Base-by-base conservation (phyloP, 2,888 invertebrate genomes). In the Synergus umbraculus region DNA sequence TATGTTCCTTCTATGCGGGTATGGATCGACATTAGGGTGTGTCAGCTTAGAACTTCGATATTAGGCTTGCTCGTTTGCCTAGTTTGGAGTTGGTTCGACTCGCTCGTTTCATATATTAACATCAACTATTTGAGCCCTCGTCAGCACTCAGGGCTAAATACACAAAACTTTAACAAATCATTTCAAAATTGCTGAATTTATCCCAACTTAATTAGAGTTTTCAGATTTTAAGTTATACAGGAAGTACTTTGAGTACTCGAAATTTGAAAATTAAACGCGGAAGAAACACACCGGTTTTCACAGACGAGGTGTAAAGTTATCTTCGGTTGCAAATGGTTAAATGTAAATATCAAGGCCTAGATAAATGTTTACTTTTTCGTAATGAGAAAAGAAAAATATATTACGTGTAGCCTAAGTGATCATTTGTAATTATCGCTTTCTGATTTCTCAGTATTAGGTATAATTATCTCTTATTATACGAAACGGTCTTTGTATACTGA, bases 11-110 rank as follows among this genome's bases (percentile, higher is more conserved):
- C 49, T 29, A 37, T 73, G n/a, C 49, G 22, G 37, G 9, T 15
- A 46, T 73, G 29, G 73, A 73, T 54, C 73, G 54, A 73, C 49
- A 73, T 73, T 54, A 46, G 49, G 73, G 73, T 54, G 69, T 69
- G 69, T 69, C 69, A 69, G 41, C 65, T 65, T 43, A 49, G 49
- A 69, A 29, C 37, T 69, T 69, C 15, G 29, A 69, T 22, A 49
- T 69, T 49, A 49, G 69, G 15, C 15, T 15, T 29, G 46, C 15
- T 69, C 7, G 46, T 22, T 29, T 49, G 29, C 12, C 22, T 10
- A 49, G n/a, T 49, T 69, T 15, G 49, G 13, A 49, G 22, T 54
- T 73, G n/a, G 8, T 22, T 73, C 49, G 37, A 46, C 13, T 46
- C 22, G 22, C 4, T 60, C 60, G 60, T 22, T 60, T 60, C 60